These are phyloP conservation scores for Ornithoptera priamus DNA, from an alignment of 2,888 invertebrate genomes.

Conservation along the genomic window DNA sequence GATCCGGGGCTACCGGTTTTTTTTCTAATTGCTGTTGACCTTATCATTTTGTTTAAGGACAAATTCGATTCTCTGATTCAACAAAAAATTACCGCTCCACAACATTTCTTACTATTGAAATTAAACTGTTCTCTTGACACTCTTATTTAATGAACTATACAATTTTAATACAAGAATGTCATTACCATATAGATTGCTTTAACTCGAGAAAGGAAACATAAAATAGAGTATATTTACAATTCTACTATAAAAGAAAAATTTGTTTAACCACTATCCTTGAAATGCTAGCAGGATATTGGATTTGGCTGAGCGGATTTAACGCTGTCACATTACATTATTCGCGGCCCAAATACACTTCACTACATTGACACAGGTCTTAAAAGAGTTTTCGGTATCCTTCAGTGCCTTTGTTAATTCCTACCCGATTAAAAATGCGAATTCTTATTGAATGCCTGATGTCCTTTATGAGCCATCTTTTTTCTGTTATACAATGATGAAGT, in stretches of 20 bases:
- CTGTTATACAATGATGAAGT: neutral
- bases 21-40: too few species aligned
- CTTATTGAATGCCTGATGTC: neutral
- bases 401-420: neutral
- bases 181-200: too few species aligned
- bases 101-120: too few species aligned
- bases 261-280: neutral
- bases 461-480: neutral
- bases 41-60: too few species aligned
- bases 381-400: neutral
- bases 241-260: neutral
- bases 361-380: neutral
- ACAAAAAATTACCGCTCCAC: too few species aligned
- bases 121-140: too few species aligned
- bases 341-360: neutral
- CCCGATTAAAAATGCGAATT: neutral
- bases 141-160: too few species aligned
- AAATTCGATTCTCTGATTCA: too few species aligned
- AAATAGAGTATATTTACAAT: neutral
- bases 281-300: constrained; percentile 4
- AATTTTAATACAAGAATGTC: too few species aligned
- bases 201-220: neutral
- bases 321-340: neutral
- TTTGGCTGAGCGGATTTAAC: constrained; percentile 3
- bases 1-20: too few species aligned